These are phyloP conservation scores for Lucilia cuprina DNA, from an alignment of 1,140 invertebrate species.

Conservation along the genomic window DNA sequence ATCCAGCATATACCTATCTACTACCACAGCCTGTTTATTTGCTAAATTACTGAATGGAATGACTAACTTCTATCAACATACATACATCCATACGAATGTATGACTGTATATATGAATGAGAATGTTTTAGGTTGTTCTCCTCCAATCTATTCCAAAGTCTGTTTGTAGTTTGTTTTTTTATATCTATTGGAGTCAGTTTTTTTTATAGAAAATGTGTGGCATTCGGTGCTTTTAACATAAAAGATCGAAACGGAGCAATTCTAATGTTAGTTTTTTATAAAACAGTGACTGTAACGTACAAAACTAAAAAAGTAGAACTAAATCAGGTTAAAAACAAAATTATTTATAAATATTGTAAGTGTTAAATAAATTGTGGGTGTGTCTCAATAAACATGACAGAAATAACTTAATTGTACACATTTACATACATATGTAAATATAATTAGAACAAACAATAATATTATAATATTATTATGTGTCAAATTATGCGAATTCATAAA, in stretches of 20 bases:
- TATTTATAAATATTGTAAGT: neutral
- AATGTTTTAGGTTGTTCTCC: neutral
- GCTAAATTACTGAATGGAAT: neutral
- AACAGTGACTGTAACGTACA: constrained; percentile 48
- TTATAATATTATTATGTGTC: no score
- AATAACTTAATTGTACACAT: neutral
- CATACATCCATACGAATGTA: no score
- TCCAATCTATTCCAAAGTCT: neutral
- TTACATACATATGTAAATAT: no score
- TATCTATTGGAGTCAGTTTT: neutral
- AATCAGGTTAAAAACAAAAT: neutral
- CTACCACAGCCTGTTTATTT: neutral
- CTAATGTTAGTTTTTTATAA: constrained; percentile 55
- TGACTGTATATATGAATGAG: neutral
- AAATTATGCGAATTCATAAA: no score
- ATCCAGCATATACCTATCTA: no score
- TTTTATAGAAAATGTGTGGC: constrained; percentile 45
- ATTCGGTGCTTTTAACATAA: constrained; percentile 58
- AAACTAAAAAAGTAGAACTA: neutral
- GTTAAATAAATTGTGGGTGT: neutral
- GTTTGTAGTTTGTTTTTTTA: neutral
- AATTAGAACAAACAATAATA: no score
- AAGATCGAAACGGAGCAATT: constrained; percentile 52
- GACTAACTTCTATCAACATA: no score
- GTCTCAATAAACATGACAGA: neutral